Evolutionary conservation across 2,113 vertebrate species (phyloP), one percentile per base, ranked within the genome.

Genomic region (Platichthys stellatus): DNA sequence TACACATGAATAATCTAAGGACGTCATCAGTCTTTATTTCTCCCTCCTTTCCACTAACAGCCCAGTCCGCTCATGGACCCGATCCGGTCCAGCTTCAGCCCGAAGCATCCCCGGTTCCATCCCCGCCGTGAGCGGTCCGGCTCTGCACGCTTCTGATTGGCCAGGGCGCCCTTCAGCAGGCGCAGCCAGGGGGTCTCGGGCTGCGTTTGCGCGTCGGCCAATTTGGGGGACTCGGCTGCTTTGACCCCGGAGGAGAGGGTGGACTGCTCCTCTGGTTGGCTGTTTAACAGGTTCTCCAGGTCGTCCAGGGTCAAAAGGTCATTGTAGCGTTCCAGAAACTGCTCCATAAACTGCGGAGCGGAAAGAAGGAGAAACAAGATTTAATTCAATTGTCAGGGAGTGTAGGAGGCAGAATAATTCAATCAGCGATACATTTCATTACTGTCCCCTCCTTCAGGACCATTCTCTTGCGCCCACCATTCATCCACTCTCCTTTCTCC

Each of bases 31-130:
- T 91, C 89, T 83, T 56, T 86, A 23, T 51, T 49, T 31, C 45
- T 62, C n/a, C 78, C 43, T 17, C 12, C 20, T 51, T 77, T 64
- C 67, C 54, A 91, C 92, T 96, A 96, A 89, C 96, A 97, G 28
- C 96, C 96, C 83, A 97, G 92, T 73, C 95, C 95, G 2, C 96
- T 97, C 94, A 97, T 94, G 57, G 96, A 94, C 38, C 96, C 96
- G 1, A 96, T 97, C 58, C 96, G 93, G 78, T 97, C 96, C 89
- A 97, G 88, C 90, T 97, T 97, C 69, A 96, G 88, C 47, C 96
- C 96, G 74, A 97, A 97, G 89, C 96, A 97, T 15, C 96, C 95
- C 15, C 94, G 84, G 79, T 95, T 90, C 94, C 94, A 83, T 3
- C 93, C 95, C 84, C 95, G 93, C 85, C 94, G 76, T 28, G 92